phyloP scores from a whole-genome alignment of 35 echinoderm and acorn worm genomes.

The Strongylocentrotus purpuratus region DNA sequence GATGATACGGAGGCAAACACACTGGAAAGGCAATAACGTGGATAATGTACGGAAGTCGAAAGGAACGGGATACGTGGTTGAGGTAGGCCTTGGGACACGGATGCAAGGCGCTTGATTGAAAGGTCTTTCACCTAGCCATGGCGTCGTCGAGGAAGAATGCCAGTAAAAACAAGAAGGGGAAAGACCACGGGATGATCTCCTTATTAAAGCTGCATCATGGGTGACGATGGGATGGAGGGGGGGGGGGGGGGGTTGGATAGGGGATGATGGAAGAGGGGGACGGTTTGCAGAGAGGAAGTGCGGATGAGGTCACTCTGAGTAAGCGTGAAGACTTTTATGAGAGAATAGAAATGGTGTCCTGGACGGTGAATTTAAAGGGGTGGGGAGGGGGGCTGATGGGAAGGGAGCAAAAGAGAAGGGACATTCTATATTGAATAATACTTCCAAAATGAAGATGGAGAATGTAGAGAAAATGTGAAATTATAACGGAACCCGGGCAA shows the following conservation, averaged over 20 bases:
- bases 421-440: too few species aligned
- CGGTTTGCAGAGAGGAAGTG: neutral
- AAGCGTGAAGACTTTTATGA: neutral
- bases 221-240: neutral
- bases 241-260: neutral
- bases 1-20: neutral
- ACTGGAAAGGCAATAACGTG: neutral
- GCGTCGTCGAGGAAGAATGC: neutral
- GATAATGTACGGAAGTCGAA: neutral
- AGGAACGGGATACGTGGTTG: neutral
- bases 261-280: neutral
- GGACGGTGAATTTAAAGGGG: neutral
- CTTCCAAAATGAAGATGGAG: too few species aligned
- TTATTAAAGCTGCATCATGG: slow-evolving; percentile 3
- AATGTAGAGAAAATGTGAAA: too few species aligned
- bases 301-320: neutral
- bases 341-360: neutral
- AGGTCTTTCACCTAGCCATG: neutral
- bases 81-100: neutral
- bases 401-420: too few species aligned
- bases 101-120: neutral
- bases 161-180: neutral
- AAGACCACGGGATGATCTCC: neutral
- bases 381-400: neutral
- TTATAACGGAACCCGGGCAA: too few species aligned